phyloP scores from a whole-genome alignment of 2,888 invertebrate genomes.

The Salticus scenicus region DNA sequence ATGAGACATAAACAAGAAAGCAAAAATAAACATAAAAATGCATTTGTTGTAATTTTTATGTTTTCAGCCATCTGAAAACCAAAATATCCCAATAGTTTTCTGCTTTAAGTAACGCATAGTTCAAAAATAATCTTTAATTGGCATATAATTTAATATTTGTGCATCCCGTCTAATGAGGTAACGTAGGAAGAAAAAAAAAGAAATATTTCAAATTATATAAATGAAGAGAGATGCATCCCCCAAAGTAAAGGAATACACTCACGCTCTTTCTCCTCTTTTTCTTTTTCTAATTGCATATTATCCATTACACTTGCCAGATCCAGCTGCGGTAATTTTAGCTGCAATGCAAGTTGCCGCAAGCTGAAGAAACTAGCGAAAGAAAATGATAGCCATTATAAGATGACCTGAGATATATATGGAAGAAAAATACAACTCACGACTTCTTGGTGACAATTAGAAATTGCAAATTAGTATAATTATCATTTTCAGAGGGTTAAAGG shows the following conservation, averaged over 20 bases:
- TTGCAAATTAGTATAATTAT: slow-evolving; percentile 9
- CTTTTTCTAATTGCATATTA: slow-evolving; percentile 12
- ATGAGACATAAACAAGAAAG: too few relatives aligned
- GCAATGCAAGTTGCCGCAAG: not conserved
- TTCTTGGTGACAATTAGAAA: slow-evolving; percentile 6
- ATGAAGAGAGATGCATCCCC: slow-evolving; percentile 3
- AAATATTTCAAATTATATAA: not conserved
- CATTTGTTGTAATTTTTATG: too few relatives aligned
- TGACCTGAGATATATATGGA: not conserved
- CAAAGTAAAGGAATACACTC: not conserved
- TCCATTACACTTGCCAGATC: slow-evolving; percentile 15
- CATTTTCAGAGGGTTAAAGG: not conserved
- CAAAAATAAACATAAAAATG: too few relatives aligned
- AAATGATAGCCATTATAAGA: slow-evolving; percentile 5
- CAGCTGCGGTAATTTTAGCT: slow-evolving; percentile 4
- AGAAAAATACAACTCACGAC: not conserved
- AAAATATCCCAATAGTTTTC: too few relatives aligned
- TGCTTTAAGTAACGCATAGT: too few relatives aligned
- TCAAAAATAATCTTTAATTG: too few relatives aligned
- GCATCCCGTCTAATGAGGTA: too few relatives aligned
- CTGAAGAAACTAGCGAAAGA: not conserved
- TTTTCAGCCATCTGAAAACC: too few relatives aligned
- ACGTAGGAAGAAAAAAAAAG: not conserved
- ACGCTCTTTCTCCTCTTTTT: not conserved
- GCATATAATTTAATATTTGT: too few relatives aligned